These are phyloP conservation scores for Morinoia aosen DNA, from an alignment of 2,888 invertebrate species.

Conservation along the genomic window DNA sequence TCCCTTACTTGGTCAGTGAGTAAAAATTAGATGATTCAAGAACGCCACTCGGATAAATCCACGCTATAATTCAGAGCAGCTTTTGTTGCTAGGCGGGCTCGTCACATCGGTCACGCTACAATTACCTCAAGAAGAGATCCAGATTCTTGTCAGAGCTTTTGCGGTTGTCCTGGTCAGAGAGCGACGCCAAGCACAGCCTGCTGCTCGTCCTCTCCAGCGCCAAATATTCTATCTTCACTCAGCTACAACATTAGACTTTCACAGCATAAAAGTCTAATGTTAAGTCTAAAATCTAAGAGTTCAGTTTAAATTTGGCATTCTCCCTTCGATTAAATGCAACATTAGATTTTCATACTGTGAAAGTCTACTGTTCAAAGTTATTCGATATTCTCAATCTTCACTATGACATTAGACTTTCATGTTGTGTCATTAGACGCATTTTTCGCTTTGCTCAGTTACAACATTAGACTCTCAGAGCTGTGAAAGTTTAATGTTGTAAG, in stretches of 20 bases:
- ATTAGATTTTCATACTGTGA: too few species aligned
- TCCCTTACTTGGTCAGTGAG: neutral
- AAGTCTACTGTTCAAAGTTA: too few species aligned
- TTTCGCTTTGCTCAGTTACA: neutral
- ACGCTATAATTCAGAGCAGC: neutral
- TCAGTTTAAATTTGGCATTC: too few species aligned
- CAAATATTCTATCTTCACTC: neutral
- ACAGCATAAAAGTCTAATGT: too few species aligned
- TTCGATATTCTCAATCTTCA: too few species aligned
- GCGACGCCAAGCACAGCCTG: neutral
- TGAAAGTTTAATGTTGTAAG: too few species aligned
- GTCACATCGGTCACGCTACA: neutral
- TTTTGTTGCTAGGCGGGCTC: neutral
- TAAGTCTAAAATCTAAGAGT: too few species aligned
- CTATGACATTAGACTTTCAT: neutral
- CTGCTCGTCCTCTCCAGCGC: neutral
- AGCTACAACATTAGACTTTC: neutral
- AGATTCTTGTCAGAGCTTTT: constrained; percentile 39
- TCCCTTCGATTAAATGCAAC: too few species aligned
- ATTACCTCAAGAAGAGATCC: neutral
- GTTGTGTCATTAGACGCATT: neutral
- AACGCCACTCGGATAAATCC: neutral
- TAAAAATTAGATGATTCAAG: neutral
- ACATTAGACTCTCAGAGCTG: too few species aligned
- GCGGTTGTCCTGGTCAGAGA: constrained; percentile 13